Base-by-base conservation (phyloP, 2,888 invertebrate genomes). In the Ligdia adustata region DNA sequence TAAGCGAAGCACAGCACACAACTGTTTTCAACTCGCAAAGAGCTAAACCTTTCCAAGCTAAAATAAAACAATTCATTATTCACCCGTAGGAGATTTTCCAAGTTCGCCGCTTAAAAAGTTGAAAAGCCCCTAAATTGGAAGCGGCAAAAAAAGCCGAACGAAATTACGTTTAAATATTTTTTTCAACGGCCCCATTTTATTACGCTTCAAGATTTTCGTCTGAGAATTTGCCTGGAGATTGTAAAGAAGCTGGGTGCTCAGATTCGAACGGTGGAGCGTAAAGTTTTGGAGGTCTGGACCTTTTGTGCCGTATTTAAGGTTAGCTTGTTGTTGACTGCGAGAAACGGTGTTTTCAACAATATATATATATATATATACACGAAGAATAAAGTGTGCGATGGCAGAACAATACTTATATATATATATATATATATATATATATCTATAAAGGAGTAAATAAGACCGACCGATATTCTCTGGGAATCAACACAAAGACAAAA, bases 51-150 rank as follows among this genome's bases (percentile, higher is more conserved):
- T 50, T 53, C 33, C 18, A 7, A 35, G 31, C 42, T 26, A 37
- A 37, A 27, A 46, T 48, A 55, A 49, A 58, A 52, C 53, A 48
- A 56, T 52, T 47, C 53, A 54, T 56, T 56, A 58, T 24, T 37
- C 33, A 44, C 41, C 32, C 26, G 32, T 35, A 29, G 2, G 40
- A 42, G 35, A 47, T 43, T 41, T n/a, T 44, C 27, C 46, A 60
- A 60, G 44, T 53, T 52, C 18, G 20, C 15, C 47, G 52, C 52
- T 59, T 55, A 42, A 53, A 22, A 60, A 55, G 55, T 60, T 50
- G 46, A 52, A 45, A 54, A 51, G 33, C 43, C 31, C 26, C 39
- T 49, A 54, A 52, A 56, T 54, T 60, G 52, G 58, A 26, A 35
- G 42, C 49, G 35, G 43, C 37, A 49, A 55, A 60, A 56, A 54